Evolutionary conservation across 2,888 invertebrate genomes (phyloP).

Genomic region (Tenthredo amoena): DNA sequence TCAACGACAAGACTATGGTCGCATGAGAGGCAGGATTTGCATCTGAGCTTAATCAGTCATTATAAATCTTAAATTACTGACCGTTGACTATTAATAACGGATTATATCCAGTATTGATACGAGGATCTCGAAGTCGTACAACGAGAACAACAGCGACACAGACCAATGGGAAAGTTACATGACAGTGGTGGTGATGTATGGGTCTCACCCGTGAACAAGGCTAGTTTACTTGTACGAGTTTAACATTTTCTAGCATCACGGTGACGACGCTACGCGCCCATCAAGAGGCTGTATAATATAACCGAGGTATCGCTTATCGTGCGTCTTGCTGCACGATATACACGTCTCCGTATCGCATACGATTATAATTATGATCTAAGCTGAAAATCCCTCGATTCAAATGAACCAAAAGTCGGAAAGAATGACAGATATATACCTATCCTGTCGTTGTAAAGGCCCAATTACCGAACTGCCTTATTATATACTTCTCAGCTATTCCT

Average conservation of each 20-base stretch:
- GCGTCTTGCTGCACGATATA: background rate
- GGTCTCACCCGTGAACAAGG: constrained; percentile 45
- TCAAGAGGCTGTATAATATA: constrained; percentile 9
- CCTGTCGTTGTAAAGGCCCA: background rate
- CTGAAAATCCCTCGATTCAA: constrained; percentile 6
- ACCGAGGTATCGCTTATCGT: background rate
- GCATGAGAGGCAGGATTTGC: constrained; percentile 6
- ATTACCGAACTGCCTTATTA: constrained; percentile 23
- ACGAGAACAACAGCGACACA: constrained; percentile 14
- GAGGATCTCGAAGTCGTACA: constrained; percentile 21
- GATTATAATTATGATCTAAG: background rate
- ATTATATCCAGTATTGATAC: constrained; percentile 48
- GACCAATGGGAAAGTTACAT: constrained; percentile 46
- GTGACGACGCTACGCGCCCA: background rate
- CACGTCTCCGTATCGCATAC: background rate
- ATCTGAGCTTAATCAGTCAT: constrained; percentile 32
- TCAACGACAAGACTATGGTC: background rate
- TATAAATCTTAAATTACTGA: constrained; percentile 43
- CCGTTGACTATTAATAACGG: constrained; percentile 40
- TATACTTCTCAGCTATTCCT: background rate
- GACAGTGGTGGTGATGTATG: constrained; percentile 30
- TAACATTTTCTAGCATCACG: constrained; percentile 30
- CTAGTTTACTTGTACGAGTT: constrained; percentile 31
- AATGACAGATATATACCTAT: background rate
- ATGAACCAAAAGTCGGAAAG: background rate